Conservation (phyloP, 2,113 vertebrate genomes). For the Delphinus delphis region DNA sequence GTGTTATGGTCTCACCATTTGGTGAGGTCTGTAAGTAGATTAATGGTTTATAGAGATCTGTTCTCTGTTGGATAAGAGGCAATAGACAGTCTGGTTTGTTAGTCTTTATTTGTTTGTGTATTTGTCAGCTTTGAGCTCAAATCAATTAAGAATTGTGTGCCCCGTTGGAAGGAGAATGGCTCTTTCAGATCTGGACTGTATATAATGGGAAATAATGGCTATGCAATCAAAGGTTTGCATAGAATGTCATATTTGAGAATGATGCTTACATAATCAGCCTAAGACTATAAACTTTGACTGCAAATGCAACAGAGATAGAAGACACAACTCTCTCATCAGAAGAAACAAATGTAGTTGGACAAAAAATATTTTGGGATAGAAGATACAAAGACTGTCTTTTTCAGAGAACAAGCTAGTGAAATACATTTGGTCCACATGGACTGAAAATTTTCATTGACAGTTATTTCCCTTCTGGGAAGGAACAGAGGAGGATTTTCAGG, state of each 20-base stretch:
- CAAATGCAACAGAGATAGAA: not conserved
- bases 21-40: not conserved
- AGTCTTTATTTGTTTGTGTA: not conserved
- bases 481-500: not conserved
- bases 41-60: not conserved
- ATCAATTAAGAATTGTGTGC: not conserved
- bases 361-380: not conserved
- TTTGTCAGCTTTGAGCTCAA: not conserved
- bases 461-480: not conserved
- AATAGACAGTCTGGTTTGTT: not conserved
- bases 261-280: not conserved
- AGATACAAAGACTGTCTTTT: not conserved
- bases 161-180: not conserved
- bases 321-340: not conserved
- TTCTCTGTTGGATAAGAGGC: not conserved
- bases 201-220: not conserved
- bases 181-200: not conserved
- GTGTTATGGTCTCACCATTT: not conserved
- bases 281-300: not conserved
- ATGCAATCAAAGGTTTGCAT: not conserved
- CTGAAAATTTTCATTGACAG: not conserved
- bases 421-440: not conserved
- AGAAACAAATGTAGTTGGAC: not conserved
- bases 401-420: not conserved
- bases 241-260: not conserved